Percentiles rank a stretch among this genome's conserved stretches.
These are phyloP conservation scores for Meandrina meandrites DNA, from an alignment of 92 coral and sea anemone genomes.

Conservation along the genomic window DNA sequence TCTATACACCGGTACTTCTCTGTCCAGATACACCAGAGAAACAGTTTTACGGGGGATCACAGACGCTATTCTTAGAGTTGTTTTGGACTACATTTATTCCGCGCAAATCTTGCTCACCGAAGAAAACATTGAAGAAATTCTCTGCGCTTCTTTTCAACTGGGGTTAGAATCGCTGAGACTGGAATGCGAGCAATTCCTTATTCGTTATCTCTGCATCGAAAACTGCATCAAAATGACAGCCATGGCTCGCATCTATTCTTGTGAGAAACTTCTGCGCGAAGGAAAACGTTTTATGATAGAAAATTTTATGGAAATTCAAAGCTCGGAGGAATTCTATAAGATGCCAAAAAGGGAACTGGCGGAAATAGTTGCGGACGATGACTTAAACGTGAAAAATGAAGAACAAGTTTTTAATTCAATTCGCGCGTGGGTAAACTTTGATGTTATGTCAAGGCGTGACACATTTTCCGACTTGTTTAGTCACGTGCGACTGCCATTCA, in stretches of 20 bases:
- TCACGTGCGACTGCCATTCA: conserved; percentile 78
- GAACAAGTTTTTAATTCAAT: conserved; percentile 82
- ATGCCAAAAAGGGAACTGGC: conserved; percentile 64
- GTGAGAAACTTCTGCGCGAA: conserved; percentile 65
- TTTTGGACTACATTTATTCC: conserved; percentile 78
- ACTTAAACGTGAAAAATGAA: conserved; percentile 74
- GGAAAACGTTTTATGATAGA: conserved; percentile 67
- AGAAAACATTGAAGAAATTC: conserved; percentile 69
- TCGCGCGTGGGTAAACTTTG: conserved; percentile 76
- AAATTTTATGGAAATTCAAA: conserved; percentile 66
- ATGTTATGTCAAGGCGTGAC: conserved; percentile 59
- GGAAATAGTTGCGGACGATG: conserved; percentile 81
- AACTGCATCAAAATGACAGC: conserved; percentile 83
- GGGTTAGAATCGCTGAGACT: conserved; percentile 65
- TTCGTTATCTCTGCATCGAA: conserved; percentile 58
- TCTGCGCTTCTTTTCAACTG: conserved; percentile 69
- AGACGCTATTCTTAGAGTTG: conserved; percentile 49
- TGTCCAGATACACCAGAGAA: conserved; percentile 68
- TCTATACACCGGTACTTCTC: conserved; percentile 72
- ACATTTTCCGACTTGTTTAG: conserved; percentile 58
- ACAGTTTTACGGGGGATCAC: conserved; percentile 70
- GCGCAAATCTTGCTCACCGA: conserved; percentile 63
- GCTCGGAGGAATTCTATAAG: conserved; percentile 54
- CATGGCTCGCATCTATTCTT: conserved; percentile 67
- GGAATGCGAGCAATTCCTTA: conserved; percentile 71